A percentile compares a stretch with the other conserved stretches of the same genome.
These are phyloP conservation scores for Pegoplata infirma DNA, from an alignment of 2,888 invertebrate genomes.

Conservation along the genomic window DNA sequence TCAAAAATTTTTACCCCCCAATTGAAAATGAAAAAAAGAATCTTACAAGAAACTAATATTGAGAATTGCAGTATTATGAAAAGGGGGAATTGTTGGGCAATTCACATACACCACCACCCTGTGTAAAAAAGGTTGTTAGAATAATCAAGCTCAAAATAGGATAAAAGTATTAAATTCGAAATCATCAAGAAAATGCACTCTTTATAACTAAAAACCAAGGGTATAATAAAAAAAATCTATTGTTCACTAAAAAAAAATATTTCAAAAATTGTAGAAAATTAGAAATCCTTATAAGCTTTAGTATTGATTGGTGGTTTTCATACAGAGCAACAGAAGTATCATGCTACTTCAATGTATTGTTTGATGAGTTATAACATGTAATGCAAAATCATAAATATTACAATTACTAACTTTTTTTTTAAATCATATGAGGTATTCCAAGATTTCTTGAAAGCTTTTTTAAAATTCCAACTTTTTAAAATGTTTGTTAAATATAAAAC, in stretches of 20 bases:
- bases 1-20: constrained; percentile 20
- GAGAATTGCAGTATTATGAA: constrained; percentile 31
- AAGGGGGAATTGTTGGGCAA: constrained; percentile 20
- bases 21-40: background rate
- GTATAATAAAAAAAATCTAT: constrained; percentile 34
- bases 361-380: constrained; percentile 33
- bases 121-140: constrained; percentile 13
- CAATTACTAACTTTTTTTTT: constrained; percentile 4
- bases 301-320: background rate
- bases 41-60: constrained; percentile 19
- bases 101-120: background rate
- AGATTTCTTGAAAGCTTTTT: too few relatives aligned
- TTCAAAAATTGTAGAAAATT: constrained; percentile 32
- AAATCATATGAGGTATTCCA: too few relatives aligned
- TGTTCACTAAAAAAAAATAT: constrained; percentile 13
- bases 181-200: constrained; percentile 41
- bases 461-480: too few relatives aligned
- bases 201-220: constrained; percentile 22
- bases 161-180: constrained; percentile 39
- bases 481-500: too few relatives aligned
- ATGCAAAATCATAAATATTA: constrained; percentile 52
- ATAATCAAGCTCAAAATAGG: constrained; percentile 34
- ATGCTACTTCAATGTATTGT: constrained; percentile 2
- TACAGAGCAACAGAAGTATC: constrained; percentile 2
- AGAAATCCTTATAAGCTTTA: constrained; percentile 13